These are phyloP conservation scores for Gymnobelideus leadbeateri DNA, from an alignment of 2,113 vertebrate species.

Conservation along the genomic window DNA sequence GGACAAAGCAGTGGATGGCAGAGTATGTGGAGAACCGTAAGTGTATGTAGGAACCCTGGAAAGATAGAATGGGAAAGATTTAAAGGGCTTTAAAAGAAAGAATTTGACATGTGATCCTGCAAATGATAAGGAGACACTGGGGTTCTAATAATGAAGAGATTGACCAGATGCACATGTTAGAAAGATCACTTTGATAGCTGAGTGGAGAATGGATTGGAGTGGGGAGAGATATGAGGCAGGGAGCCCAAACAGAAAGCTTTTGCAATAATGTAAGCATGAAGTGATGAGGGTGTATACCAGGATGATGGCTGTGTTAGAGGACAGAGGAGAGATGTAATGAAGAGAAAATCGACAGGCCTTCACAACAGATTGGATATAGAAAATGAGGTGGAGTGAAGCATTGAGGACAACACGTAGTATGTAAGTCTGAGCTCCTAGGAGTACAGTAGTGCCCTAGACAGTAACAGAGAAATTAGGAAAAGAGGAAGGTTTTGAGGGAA, in stretches of 20 bases:
- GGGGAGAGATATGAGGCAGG: neutral
- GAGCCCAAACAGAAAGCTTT: neutral
- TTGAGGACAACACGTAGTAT: neutral
- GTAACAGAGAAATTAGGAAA: neutral
- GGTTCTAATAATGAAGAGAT: neutral
- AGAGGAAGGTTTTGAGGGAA: neutral
- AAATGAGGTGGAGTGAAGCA: neutral
- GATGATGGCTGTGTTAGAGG: neutral
- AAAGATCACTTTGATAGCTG: neutral
- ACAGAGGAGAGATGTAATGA: neutral
- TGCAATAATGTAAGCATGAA: too few relatives aligned
- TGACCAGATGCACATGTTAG: neutral
- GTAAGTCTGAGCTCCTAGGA: neutral
- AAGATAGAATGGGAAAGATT: neutral
- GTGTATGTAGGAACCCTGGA: too few relatives aligned
- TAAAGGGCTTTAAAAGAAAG: neutral
- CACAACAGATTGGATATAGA: neutral
- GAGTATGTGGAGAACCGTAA: too few relatives aligned
- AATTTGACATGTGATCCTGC: neutral
- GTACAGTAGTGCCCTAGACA: neutral
- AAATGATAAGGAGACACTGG: neutral
- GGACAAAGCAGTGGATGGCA: too few relatives aligned
- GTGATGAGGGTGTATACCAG: too few relatives aligned
- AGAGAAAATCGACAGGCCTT: neutral
- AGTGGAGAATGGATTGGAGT: neutral